Percentiles rank a stretch among this genome's conserved stretches.
Conservation (phyloP, 2,113 vertebrate species). For the Rafetus swinhoei region DNA sequence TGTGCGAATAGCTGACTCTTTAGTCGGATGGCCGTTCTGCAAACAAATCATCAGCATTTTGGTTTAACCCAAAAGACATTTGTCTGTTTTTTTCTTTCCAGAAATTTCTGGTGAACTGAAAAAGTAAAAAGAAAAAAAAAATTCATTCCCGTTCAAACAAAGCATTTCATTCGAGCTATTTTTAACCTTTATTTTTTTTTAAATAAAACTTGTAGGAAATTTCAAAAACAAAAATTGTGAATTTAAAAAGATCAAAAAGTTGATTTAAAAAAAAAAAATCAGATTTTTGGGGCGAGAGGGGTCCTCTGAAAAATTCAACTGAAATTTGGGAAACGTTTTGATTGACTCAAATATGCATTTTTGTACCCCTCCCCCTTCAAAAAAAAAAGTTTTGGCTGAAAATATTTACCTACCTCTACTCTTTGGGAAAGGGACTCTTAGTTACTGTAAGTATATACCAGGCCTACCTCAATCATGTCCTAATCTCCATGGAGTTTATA, state of each 20-base stretch:
- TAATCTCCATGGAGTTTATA: background rate
- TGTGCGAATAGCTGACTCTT: background rate
- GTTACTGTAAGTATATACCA: background rate
- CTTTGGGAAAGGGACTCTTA: background rate
- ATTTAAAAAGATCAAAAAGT: background rate
- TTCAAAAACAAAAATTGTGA: too few species aligned
- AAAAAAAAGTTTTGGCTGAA: background rate
- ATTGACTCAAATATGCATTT: background rate
- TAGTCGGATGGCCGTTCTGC: background rate
- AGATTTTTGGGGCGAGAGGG: fast-evolving
- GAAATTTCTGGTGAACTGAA: background rate
- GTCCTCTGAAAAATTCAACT: background rate
- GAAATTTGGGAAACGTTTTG: background rate
- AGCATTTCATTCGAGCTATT: background rate
- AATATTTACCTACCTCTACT: background rate
- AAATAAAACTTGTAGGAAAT: background rate
- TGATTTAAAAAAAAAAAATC: background rate
- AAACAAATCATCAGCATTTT: background rate
- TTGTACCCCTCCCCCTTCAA: background rate
- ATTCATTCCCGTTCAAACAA: background rate
- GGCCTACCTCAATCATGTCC: background rate
- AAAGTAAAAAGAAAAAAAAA: background rate
- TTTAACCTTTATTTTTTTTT: background rate
- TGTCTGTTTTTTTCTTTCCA: background rate
- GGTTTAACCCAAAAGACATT: background rate